Conservation (phyloP, 2,113 vertebrate species). For the Piaya cayana region DNA sequence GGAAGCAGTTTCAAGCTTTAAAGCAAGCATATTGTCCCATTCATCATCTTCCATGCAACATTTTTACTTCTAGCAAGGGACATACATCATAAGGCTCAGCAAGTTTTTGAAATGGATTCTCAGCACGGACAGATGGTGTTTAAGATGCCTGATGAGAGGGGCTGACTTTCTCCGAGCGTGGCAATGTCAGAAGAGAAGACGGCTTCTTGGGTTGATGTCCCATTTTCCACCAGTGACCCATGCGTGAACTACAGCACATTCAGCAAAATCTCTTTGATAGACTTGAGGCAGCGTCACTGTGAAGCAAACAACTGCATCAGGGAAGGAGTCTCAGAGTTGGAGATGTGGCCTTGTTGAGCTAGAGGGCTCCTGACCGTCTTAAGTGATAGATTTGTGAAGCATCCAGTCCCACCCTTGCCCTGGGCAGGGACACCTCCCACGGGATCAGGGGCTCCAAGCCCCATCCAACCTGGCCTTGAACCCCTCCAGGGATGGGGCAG, state of each 20-base stretch:
- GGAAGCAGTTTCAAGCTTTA: neutral
- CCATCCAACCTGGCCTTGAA: no score
- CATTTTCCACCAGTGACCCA: neutral
- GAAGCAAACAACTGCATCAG: neutral
- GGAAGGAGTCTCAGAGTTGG: neutral
- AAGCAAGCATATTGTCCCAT: conserved; percentile 39
- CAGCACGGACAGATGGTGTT: conserved; percentile 39
- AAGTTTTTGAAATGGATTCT: neutral
- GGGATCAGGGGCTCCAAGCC: no score
- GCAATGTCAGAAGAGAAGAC: conserved; percentile 37
- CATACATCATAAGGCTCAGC: conserved; percentile 31
- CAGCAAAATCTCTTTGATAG: neutral
- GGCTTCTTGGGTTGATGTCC: neutral
- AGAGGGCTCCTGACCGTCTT: neutral
- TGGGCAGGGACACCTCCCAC: no score
- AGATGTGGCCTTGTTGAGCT: neutral
- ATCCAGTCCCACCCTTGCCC: no score
- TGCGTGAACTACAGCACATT: neutral
- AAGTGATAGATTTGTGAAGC: neutral
- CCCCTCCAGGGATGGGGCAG: no score
- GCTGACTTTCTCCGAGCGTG: conserved; percentile 26
- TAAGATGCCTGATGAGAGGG: conserved; percentile 17
- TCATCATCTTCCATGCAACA: conserved; percentile 18
- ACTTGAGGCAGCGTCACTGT: neutral
- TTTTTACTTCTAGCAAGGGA: conserved; percentile 55